Evolutionary conservation across 1,140 invertebrate genomes (phyloP), one percentile per base, ranked within the genome.

Genomic region (Aphelenchoides besseyi): DNA sequence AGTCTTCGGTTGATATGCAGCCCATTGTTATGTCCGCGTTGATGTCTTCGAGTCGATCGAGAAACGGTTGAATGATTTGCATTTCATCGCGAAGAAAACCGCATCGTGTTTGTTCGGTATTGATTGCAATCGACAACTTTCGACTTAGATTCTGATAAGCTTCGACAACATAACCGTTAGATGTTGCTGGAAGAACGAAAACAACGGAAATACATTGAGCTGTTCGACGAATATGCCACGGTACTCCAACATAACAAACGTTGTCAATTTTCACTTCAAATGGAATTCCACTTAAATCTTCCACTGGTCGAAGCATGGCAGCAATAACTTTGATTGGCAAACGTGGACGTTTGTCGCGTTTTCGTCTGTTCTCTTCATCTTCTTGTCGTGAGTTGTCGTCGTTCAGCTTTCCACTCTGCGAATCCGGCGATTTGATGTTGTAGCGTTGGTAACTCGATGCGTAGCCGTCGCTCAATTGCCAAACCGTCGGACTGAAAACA

Each of bases 71-170:
- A 91, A 97, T 96, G 37, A 89, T 88, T 85, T 92, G 92, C 73
- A 92, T 92, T 88, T 97, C 91, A 79, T 91, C 88, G 23, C 90
- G 91, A n/a, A 97, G 86, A 88, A 92, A 97, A 23, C 91, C 90
- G 85, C 91, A 91, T 76, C 93, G 87, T 76, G 90, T 90, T 87
- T 97, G 94, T 88, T 97, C 94, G 82, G 94, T 91, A 57, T 90
- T 88, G 12, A 97, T 86, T 30, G 92, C 92, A 80, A 93, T 90
- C 0, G 93, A 93, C 53, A 98, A 86, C 82, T 91, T 89, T 87
- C 92, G 91, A 81, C 93, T 94, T 37, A 97, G 85, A 86, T 95
- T 92, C 86, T 97, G 93, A 85, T 96, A 98, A 86, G 93, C 41
- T n/a, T 76, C 77, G 2, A 76, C 77, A 70, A 76, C 70, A 33